Percentiles rank a stretch among this genome's conserved stretches.
These are phyloP conservation scores for Montipora capitata DNA, from an alignment of 92 coral and sea anemone species.

Conservation along the genomic window DNA sequence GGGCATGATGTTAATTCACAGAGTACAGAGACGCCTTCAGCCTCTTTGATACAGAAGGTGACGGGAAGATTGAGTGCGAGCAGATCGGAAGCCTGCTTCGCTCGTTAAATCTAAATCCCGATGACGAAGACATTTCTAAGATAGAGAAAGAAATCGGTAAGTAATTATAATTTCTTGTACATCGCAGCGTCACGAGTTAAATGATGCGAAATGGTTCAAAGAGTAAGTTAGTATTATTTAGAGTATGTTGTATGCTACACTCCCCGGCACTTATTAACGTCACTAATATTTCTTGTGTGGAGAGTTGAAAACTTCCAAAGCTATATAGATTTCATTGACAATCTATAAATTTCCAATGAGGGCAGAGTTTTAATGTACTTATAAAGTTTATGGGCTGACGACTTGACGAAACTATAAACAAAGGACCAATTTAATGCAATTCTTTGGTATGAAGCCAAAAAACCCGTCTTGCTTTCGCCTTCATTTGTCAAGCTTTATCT, in stretches of 20 bases:
- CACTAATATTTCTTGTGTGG: too few relatives aligned
- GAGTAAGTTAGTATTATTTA: background rate
- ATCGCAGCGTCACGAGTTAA: too few relatives aligned
- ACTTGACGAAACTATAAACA: too few relatives aligned
- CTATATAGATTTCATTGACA: too few relatives aligned
- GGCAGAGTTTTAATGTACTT: too few relatives aligned
- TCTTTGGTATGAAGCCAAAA: background rate
- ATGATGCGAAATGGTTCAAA: background rate
- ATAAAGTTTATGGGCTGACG: too few relatives aligned
- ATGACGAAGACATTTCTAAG: slow-evolving; percentile 88
- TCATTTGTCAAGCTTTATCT: background rate
- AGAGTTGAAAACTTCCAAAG: too few relatives aligned
- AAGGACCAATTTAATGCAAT: too few relatives aligned
- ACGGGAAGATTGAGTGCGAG: slow-evolving; percentile 92
- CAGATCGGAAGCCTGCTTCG: slow-evolving; percentile 93
- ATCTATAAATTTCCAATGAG: too few relatives aligned
- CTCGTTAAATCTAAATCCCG: slow-evolving; percentile 94
- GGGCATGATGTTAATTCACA: slow-evolving; percentile 19
- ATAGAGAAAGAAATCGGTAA: slow-evolving; percentile 90
- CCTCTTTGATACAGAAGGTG: slow-evolving; percentile 94
- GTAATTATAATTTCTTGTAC: background rate
- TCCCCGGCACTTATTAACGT: too few relatives aligned
- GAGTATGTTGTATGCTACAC: background rate
- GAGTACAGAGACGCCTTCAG: slow-evolving; percentile 96
- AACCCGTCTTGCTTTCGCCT: background rate